Base-by-base conservation (phyloP, 2,888 invertebrate genomes). In the Acanthosepion lycidas region DNA sequence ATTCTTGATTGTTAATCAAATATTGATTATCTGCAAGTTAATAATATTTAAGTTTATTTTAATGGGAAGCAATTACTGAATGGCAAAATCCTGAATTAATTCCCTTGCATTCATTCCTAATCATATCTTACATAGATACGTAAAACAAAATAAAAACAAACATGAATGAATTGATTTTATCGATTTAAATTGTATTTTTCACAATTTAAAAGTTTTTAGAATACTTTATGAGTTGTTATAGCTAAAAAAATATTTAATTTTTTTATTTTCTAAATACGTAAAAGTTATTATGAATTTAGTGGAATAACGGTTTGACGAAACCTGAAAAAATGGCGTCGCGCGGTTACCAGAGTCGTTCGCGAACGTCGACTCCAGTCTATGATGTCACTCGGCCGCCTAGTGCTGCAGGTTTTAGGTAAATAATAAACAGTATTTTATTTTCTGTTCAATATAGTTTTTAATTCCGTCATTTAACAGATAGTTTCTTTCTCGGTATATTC, bases 321-420 rank as follows among this genome's bases (percentile, higher is more conserved):
- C 3, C 78, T 78, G 12, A n/a, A n/a, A 53, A 49, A 15, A 93
- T 93, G 93, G 93, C 93, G 93, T 93, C 93, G 53, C 51, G 93
- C 49, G 93, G 51, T 28, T 93, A 93, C 26, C 93, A 93, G 51
- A 49, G 26, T 93, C 93, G 93, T 33, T 93, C 93, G 93, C 93
- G 93, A 51, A 49, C 93, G 48, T 93, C 53, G 6, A 93, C 93
- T 49, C 93, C 53, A n/a, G 93, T 51, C 1, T 93, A 93, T 51
- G 93, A 93, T 28, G 93, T 51, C 53, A 53, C 53, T 93, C n/a
- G 51, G 49, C 53, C 51, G 53, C 93, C 49, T 15, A 93, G 18
- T 51, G 26, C 51, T n/a, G 93, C 93, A 28, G 53, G 53, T 93
- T 93, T 53, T 28, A 93, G 93, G 93, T 93, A 28, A 93, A 9